Conservation (phyloP, 2,797 vertebrate genomes). For the Alosa sapidissima region DNA sequence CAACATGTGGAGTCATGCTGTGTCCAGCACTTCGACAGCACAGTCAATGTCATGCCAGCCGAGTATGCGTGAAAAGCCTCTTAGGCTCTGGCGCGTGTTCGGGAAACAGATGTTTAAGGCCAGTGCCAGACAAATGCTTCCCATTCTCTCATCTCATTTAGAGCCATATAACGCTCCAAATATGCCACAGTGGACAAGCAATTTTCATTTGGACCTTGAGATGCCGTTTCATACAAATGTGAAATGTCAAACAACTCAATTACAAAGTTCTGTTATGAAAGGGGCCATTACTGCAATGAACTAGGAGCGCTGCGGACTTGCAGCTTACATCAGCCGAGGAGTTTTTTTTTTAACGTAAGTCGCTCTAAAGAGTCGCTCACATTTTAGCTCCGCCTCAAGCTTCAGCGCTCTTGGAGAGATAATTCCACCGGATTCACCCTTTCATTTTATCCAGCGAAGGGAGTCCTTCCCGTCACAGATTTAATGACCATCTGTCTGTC, state of each 20-base stretch:
- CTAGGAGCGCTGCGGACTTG: neutral
- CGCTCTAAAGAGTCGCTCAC: neutral
- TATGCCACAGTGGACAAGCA: conserved; percentile 5
- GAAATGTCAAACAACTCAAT: neutral
- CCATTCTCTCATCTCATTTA: neutral
- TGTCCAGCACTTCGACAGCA: neutral
- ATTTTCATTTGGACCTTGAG: conserved; percentile 16
- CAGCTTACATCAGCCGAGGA: neutral
- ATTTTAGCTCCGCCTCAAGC: neutral
- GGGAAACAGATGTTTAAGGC: conserved; percentile 12
- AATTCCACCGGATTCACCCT: neutral
- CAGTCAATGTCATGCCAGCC: conserved; percentile 10
- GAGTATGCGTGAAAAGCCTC: neutral
- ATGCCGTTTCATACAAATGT: neutral
- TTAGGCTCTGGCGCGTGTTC: neutral
- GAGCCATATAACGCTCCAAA: neutral
- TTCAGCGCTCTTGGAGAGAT: neutral
- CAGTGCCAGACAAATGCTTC: neutral
- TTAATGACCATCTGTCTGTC: conserved; percentile 47
- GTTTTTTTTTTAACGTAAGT: neutral
- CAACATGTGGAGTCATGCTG: conserved; percentile 27
- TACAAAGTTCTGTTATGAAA: neutral
- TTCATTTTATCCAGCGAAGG: conserved; percentile 30
- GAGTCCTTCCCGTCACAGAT: conserved; percentile 33
- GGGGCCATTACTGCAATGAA: neutral